Evolutionary conservation across 1,140 invertebrate species (phyloP), one percentile per base, ranked within the genome.

Genomic region (Panagrolaimus sp.): DNA sequence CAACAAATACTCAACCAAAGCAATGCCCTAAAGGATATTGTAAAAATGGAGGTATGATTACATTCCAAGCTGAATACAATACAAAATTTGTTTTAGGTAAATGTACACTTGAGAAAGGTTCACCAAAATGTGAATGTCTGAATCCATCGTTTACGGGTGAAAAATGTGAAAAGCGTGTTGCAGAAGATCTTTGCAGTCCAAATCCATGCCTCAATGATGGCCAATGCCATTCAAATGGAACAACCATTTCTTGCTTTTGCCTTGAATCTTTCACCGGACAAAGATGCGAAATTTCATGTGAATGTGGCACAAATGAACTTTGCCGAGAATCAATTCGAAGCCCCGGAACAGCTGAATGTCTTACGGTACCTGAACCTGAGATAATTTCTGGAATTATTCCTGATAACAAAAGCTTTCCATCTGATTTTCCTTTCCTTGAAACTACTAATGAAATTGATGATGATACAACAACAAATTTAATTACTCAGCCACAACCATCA

Each of bases 161-260:
- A 11, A 20, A 27, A 11, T 57, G 51, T 27, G 51, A 57, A 13
- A 13, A 16, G n/a, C 51, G 20, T 11, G n/a, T 57, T 27, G 51
- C 66, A 0, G 38, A 16, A 8, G 48, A 67, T 27, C 46, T 44
- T 1, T 67, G 66, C 51, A 14, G 16, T 27, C 66, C 66, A n/a
- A 38, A 27, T 20, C 31, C 57, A 46, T 69, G 67, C 38, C 23
- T 46, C 25, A 69, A 69, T 43, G 63, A 42, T 20, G 67, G 61
- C 5, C 20, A 27, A 16, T 69, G 67, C 25, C 14, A 38, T 38
- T 27, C 20, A 5, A 53, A 69, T 11, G 16, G 38, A n/a, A 42
- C 70, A 43, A 23, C 23, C 23, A 31, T 25, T 5, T 9, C 44
- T 14, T 64, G 63, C 23, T 46, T 27, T n/a, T 64, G 63, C 20